Evolutionary conservation across 1,140 invertebrate genomes (phyloP).

Genomic region (Plutomurus gul): DNA sequence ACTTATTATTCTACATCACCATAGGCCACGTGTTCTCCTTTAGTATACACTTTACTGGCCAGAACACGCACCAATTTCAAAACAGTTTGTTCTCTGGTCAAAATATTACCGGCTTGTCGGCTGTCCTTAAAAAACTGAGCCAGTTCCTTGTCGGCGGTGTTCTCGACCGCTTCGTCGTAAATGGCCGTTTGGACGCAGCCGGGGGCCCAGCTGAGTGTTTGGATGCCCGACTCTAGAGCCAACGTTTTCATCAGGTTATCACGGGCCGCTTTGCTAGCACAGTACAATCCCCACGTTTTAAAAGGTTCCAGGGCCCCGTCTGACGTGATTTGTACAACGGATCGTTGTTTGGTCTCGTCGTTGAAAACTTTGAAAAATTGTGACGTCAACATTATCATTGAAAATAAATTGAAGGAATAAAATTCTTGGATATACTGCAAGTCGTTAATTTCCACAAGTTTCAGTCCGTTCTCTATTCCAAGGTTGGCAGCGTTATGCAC

Average conservation of each 20-base stretch:
- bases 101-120: slow-evolving; percentile 63
- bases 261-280: slow-evolving; percentile 84
- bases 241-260: slow-evolving; percentile 89
- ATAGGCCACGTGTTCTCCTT: slow-evolving; percentile 85
- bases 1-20: slow-evolving; percentile 66
- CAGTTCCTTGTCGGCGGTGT: slow-evolving; percentile 65
- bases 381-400: slow-evolving; percentile 75
- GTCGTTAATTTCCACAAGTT: slow-evolving; percentile 66
- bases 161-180: slow-evolving; percentile 69
- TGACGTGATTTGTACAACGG: slow-evolving; percentile 87
- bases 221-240: slow-evolving; percentile 77
- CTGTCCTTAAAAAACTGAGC: slow-evolving; percentile 67
- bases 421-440: slow-evolving; percentile 68
- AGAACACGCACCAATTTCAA: slow-evolving; percentile 73
- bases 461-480: slow-evolving; percentile 70
- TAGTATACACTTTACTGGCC: slow-evolving; percentile 72
- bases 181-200: slow-evolving; percentile 92
- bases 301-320: slow-evolving; percentile 76
- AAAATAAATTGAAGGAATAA: slow-evolving; percentile 79
- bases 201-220: slow-evolving; percentile 89
- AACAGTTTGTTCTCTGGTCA: slow-evolving; percentile 76
- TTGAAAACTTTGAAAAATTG: slow-evolving; percentile 70
- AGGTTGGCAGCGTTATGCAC: slow-evolving; percentile 89
- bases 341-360: slow-evolving; percentile 57
- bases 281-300: slow-evolving; percentile 64